Percentiles rank a stretch among this genome's conserved stretches.
phyloP scores from a whole-genome alignment of 2,797 vertebrate genomes.

The Fringilla coelebs region DNA sequence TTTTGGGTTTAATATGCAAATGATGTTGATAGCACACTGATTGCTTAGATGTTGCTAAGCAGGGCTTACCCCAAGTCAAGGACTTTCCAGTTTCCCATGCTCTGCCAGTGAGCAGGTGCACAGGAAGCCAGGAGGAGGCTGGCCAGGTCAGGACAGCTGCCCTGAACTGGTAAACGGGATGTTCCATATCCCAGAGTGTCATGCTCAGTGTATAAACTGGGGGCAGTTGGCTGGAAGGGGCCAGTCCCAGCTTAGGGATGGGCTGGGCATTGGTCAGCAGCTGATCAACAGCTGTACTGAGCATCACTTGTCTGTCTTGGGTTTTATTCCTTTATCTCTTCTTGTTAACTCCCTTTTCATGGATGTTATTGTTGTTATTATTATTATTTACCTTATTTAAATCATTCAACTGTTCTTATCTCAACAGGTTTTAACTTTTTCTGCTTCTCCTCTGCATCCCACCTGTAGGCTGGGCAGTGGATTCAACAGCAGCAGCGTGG shows the following conservation, averaged over 20 bases:
- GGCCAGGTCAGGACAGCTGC: neutral
- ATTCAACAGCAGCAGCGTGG: neutral
- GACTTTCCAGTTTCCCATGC: neutral
- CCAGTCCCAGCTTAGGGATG: neutral
- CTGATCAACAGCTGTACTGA: neutral
- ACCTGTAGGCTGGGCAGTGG: neutral
- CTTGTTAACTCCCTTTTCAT: neutral
- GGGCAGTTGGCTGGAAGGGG: neutral
- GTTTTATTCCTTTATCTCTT: neutral
- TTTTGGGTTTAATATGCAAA: neutral
- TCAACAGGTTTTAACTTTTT: neutral
- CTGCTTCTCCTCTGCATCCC: neutral
- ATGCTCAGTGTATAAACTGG: neutral
- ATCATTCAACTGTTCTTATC: neutral
- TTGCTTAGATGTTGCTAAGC: neutral
- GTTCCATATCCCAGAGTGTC: fast-evolving
- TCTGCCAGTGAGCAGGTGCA: neutral
- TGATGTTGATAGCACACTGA: neutral
- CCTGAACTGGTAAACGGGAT: neutral
- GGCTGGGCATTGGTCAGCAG: neutral
- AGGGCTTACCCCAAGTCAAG: neutral
- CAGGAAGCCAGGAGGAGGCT: neutral
- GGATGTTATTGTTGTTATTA: neutral
- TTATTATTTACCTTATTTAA: neutral
- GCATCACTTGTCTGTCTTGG: neutral